These are phyloP conservation scores for Actias luna DNA, from an alignment of 2,888 invertebrate species.

Conservation along the genomic window DNA sequence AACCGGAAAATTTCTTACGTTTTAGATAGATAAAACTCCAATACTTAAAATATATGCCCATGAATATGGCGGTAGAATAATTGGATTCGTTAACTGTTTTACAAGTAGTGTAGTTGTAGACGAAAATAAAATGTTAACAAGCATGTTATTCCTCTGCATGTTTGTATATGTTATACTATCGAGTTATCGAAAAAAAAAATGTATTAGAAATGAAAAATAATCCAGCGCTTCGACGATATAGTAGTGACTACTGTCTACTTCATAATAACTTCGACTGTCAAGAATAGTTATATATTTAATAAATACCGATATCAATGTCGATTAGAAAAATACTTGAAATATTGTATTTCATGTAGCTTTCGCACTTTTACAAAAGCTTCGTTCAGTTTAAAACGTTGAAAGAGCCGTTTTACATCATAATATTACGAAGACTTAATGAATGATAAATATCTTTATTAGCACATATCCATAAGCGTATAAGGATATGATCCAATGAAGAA, in stretches of 20 bases:
- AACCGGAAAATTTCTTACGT: conserved; percentile 58
- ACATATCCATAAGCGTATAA: neutral
- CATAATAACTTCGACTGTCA: conserved; percentile 14
- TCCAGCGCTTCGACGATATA: conserved; percentile 60
- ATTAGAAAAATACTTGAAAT: neutral
- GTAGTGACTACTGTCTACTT: conserved; percentile 56
- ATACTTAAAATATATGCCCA: conserved; percentile 53
- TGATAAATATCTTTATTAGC: neutral
- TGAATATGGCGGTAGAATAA: conserved; percentile 64
- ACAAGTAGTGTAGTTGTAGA: conserved; percentile 74
- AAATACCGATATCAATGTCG: conserved; percentile 28
- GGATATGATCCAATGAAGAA: neutral
- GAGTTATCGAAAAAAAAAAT: conserved; percentile 66
- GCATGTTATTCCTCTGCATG: conserved; percentile 70
- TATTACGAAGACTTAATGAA: neutral
- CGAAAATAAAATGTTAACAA: conserved; percentile 37
- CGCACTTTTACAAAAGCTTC: neutral
- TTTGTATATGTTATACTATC: conserved; percentile 70
- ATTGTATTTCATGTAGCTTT: neutral
- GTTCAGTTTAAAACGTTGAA: neutral
- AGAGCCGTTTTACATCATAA: neutral
- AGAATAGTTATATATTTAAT: conserved; percentile 11
- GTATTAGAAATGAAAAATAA: conserved; percentile 64
- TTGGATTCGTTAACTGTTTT: conserved; percentile 70
- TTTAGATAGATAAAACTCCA: conserved; percentile 39